Conservation (phyloP, 2,797 vertebrate species). For the Okamejei kenojei region DNA sequence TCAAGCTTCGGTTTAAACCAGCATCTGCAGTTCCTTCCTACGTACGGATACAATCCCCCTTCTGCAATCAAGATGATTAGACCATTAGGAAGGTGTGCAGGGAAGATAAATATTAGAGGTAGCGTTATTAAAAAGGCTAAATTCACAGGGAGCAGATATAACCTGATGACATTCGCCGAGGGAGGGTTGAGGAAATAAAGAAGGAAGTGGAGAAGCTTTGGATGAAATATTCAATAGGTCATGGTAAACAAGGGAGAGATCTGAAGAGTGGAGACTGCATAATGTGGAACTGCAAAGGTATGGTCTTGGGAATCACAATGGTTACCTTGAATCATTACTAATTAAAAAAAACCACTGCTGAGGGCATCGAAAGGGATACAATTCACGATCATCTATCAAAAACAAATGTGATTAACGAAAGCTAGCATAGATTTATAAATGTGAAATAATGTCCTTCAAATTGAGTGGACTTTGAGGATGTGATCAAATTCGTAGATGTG, state of each 20-base stretch:
- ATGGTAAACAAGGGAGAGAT: constrained; percentile 18
- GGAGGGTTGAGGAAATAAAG: constrained; percentile 21
- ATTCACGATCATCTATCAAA: constrained; percentile 25
- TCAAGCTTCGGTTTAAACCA: no score
- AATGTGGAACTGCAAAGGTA: constrained; percentile 3
- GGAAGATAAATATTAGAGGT: constrained; percentile 33
- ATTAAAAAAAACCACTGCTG: constrained; percentile 29
- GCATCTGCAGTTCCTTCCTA: no score
- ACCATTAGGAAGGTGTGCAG: not conserved
- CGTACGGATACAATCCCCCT: not conserved
- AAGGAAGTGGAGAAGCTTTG: constrained; percentile 3
- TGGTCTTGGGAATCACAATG: constrained; percentile 16
- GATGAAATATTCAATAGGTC: constrained; percentile 33
- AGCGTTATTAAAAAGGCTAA: constrained; percentile 13
- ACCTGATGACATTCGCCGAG: constrained; percentile 4
- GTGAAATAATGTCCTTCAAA: constrained; percentile 24
- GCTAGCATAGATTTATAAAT: constrained; percentile 32
- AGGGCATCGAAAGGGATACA: constrained; percentile 31
- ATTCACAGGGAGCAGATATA: not conserved
- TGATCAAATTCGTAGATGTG: not conserved
- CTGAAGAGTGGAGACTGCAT: constrained; percentile 16
- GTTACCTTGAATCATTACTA: constrained; percentile 32
- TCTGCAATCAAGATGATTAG: constrained; percentile 20
- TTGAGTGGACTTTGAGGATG: constrained; percentile 3
- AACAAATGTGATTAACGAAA: constrained; percentile 36